A percentile compares a stretch with the other conserved stretches of the same genome.
Evolutionary conservation across 2,797 vertebrate species (phyloP).

Genomic region (Bufotes viridis): DNA sequence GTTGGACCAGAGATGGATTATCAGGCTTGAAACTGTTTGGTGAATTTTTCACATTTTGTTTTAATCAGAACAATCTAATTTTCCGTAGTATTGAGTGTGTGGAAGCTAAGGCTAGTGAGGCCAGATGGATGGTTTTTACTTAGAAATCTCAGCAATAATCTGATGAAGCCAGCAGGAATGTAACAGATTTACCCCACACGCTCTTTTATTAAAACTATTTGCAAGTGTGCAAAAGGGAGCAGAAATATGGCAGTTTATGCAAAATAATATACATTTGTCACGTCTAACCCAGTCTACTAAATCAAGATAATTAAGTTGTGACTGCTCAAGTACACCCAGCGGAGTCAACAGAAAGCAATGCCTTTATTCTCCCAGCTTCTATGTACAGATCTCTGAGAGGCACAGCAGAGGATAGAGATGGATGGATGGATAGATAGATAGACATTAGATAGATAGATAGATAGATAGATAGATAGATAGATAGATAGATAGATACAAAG

Average conservation of each 20-base stretch:
- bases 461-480: background rate
- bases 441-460: background rate
- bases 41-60: slow-evolving; percentile 76
- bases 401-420: background rate
- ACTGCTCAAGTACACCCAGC: slow-evolving; percentile 10
- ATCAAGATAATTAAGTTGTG: slow-evolving; percentile 44
- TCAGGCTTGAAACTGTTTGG: slow-evolving; percentile 76
- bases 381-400: background rate
- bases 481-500: background rate
- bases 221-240: slow-evolving; percentile 45
- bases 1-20: slow-evolving; percentile 79
- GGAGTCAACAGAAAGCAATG: background rate
- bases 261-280: slow-evolving; percentile 39
- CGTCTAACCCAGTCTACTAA: slow-evolving; percentile 21
- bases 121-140: slow-evolving; percentile 79
- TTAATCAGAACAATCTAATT: slow-evolving; percentile 83
- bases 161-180: slow-evolving; percentile 75
- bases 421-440: background rate
- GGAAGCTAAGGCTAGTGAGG: slow-evolving; percentile 75
- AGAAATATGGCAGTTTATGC: slow-evolving; percentile 40
- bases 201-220: slow-evolving; percentile 55
- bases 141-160: slow-evolving; percentile 76
- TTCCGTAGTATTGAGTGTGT: slow-evolving; percentile 78
- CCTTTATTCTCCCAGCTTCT: background rate
- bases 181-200: slow-evolving; percentile 58